Evolutionary conservation across 2,888 invertebrate genomes (phyloP).

Genomic region (Drosophila fungiperda): DNA sequence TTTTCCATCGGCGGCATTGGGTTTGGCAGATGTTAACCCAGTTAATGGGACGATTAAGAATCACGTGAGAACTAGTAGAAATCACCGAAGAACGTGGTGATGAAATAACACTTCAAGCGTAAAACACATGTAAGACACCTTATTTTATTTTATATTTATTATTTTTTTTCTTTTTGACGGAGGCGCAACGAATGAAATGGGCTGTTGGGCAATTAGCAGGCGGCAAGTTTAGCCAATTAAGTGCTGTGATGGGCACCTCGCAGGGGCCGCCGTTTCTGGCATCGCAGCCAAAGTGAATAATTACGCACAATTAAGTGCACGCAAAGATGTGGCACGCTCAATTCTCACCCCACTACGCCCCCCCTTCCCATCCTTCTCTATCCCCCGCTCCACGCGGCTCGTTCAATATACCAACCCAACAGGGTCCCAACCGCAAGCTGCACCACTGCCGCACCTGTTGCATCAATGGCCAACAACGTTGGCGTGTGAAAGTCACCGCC

Average conservation of each 20-base stretch:
- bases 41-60: conserved; percentile 54
- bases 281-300: conserved; percentile 70
- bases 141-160: background rate
- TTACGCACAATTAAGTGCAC: conserved; percentile 76
- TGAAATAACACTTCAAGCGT: conserved; percentile 43
- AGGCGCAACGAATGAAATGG: background rate
- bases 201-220: conserved; percentile 54
- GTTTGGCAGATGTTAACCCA: conserved; percentile 11
- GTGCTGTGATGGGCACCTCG: conserved; percentile 28
- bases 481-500: conserved; percentile 56
- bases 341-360: conserved; percentile 29
- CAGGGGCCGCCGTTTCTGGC: conserved; percentile 35
- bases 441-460: conserved; percentile 46
- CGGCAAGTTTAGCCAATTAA: conserved; percentile 58
- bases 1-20: background rate
- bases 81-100: conserved; percentile 6
- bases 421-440: conserved; percentile 17
- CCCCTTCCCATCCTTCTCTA: background rate
- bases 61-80: conserved; percentile 49
- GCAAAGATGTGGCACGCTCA: conserved; percentile 54
- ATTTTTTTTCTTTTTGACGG: background rate
- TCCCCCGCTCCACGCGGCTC: background rate
- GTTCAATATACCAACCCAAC: background rate
- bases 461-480: conserved; percentile 23
- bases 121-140: conserved; percentile 61